phyloP scores from a whole-genome alignment of 2,888 invertebrate species.

The Mamestra brassicae region DNA sequence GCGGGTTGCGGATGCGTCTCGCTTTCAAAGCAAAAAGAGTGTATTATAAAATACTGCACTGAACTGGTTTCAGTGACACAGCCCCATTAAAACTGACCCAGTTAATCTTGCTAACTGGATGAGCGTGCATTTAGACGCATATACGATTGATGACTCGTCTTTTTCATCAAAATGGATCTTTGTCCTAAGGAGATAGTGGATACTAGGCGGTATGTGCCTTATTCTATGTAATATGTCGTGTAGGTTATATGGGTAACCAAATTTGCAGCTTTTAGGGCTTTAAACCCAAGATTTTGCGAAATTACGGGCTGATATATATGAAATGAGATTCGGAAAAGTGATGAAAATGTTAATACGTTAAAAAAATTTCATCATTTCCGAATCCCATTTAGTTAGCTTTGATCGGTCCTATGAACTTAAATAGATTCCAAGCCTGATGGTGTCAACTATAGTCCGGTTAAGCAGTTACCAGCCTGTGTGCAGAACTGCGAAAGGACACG shows the following conservation, averaged over 20 bases:
- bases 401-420: background rate
- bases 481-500: too few relatives aligned
- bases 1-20: slow-evolving; percentile 46
- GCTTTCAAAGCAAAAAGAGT: slow-evolving; percentile 53
- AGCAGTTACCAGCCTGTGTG: too few relatives aligned
- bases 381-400: background rate
- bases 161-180: slow-evolving; percentile 9
- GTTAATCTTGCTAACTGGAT: slow-evolving; percentile 64
- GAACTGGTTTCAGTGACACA: slow-evolving; percentile 60
- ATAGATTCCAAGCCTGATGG: background rate
- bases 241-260: too few relatives aligned
- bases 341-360: too few relatives aligned
- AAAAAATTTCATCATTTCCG: background rate
- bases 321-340: too few relatives aligned
- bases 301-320: too few relatives aligned
- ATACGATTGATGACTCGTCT: slow-evolving; percentile 23
- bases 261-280: too few relatives aligned
- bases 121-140: slow-evolving; percentile 53
- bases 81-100: slow-evolving; percentile 66
- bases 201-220: too few relatives aligned
- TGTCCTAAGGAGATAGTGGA: background rate
- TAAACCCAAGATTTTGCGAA: too few relatives aligned
- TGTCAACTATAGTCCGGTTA: background rate
- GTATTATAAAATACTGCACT: slow-evolving; percentile 54
- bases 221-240: too few relatives aligned